Evolutionary conservation across 2,888 invertebrate genomes (phyloP).

Genomic region (Oxytorus armatus): DNA sequence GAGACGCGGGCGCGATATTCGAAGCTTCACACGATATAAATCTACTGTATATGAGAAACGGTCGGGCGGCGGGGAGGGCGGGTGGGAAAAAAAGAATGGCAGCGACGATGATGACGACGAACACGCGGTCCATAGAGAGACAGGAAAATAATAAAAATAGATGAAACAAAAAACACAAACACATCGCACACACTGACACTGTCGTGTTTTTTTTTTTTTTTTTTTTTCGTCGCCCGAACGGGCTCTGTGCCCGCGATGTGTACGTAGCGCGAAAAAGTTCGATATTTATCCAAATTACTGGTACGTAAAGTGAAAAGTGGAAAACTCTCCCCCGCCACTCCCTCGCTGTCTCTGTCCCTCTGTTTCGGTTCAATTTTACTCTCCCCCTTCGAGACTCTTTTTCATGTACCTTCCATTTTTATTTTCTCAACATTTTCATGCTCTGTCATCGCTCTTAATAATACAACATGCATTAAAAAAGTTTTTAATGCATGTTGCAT

Average conservation of each 20-base stretch:
- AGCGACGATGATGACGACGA: conserved; percentile 24
- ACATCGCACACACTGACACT: conserved; percentile 9
- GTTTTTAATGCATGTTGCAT: conserved; percentile 1
- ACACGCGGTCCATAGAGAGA: conserved; percentile 49
- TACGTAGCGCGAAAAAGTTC: conserved; percentile 56
- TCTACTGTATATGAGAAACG: conserved; percentile 44
- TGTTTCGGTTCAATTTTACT: conserved; percentile 17
- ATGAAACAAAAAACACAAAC: conserved; percentile 62
- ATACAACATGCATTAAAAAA: conserved; percentile 34
- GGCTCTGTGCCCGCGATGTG: conserved; percentile 15
- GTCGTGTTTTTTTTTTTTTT: no score
- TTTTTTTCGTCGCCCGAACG: conserved; percentile 39
- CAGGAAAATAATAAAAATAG: conserved; percentile 68
- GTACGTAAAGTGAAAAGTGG: conserved; percentile 61
- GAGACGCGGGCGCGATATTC: conserved; percentile 61
- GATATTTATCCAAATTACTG: conserved; percentile 65
- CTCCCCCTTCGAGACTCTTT: conserved; percentile 50
- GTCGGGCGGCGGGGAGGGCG: conserved; percentile 4
- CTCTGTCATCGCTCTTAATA: conserved; percentile 25
- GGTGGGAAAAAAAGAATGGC: conserved; percentile 24
- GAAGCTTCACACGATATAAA: conserved; percentile 58
- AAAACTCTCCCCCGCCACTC: conserved; percentile 39
- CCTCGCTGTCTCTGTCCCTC: conserved; percentile 22
- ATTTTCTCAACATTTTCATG: conserved; percentile 4
- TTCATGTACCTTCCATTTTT: not conserved